Conservation (phyloP, 2,888 invertebrate species). For the Bellardia bayeri region DNA sequence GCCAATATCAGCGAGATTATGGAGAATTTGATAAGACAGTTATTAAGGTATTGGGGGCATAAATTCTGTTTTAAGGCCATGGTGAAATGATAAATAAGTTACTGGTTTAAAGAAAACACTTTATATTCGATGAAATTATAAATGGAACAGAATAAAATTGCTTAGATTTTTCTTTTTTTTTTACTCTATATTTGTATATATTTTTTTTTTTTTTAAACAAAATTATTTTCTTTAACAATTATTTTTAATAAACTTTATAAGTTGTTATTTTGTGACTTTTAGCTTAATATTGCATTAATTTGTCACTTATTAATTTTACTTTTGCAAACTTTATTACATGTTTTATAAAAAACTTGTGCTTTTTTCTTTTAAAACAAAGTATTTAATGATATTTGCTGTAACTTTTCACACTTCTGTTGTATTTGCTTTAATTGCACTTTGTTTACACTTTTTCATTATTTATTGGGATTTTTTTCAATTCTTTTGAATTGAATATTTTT, state of each 20-base stretch:
- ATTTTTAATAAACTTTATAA: too few relatives aligned
- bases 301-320: not conserved
- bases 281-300: not conserved
- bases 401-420: not conserved
- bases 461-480: not conserved
- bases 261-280: too few relatives aligned
- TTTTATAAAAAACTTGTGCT: not conserved
- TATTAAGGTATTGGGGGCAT: constrained; percentile 1
- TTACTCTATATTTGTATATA: too few relatives aligned
- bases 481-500: not conserved
- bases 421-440: not conserved
- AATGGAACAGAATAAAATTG: too few relatives aligned
- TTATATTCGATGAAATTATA: too few relatives aligned
- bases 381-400: not conserved
- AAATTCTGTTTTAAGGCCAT: constrained; percentile 65
- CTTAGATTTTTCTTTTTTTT: too few relatives aligned
- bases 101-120: too few relatives aligned
- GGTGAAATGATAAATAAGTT: not conserved
- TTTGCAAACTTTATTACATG: not conserved
- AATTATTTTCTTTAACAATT: too few relatives aligned
- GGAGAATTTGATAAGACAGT: constrained; percentile 39
- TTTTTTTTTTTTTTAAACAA: too few relatives aligned
- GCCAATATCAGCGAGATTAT: constrained; percentile 60
- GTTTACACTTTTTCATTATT: too few relatives aligned
- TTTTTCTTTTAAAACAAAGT: not conserved